Evolutionary conservation across 1,140 invertebrate genomes (phyloP), one percentile per base, ranked within the genome.

Genomic region (Paraescarpia echinospica): DNA sequence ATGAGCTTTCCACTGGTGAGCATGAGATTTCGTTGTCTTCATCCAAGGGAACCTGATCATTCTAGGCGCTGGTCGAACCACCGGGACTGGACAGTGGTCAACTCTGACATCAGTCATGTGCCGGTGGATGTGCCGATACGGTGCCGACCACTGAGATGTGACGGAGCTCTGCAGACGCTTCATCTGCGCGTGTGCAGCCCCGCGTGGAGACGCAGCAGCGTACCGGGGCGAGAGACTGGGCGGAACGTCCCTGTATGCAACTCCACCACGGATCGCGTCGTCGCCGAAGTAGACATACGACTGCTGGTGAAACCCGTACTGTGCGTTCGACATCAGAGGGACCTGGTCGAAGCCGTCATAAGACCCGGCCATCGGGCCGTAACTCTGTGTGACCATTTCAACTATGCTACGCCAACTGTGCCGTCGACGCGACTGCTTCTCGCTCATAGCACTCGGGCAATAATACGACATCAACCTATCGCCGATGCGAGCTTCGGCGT

Each of bases 21-120:
- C 95, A 92, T 96, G 95, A 34, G 95, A 96, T 93, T 96, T 96
- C 1, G 95, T 96, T 14, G 95, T 96, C 93, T 96, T 96, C 95
- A 96, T 96, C 95, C 95, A 96, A 0, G 95, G 95, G 93, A 95
- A 96, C 22, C 59, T 77, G 59, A 77, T 18, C 59, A 77, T 18
- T 77, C 59, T 77, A 27, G 59, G 59, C 59, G 59, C 59, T 77
- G 59, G 59, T 31, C 59, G 59, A 18, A 77, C 59, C 59, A 77
- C 59, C 9, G 59, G 59, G 0, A 77, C 59, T 31, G 59, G 59
- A 27, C 59, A 77, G 27, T 77, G 59, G 59, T 77, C 59, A 77
- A 31, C 59, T 27, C 41, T 41, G 41, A 41, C 41, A 41, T 12
- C 41, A 41, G 41, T 41, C 41, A 77, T 31, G 59, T 18, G 27